Conservation (phyloP, 2,888 invertebrate species). For the Bellardia pandia region DNA sequence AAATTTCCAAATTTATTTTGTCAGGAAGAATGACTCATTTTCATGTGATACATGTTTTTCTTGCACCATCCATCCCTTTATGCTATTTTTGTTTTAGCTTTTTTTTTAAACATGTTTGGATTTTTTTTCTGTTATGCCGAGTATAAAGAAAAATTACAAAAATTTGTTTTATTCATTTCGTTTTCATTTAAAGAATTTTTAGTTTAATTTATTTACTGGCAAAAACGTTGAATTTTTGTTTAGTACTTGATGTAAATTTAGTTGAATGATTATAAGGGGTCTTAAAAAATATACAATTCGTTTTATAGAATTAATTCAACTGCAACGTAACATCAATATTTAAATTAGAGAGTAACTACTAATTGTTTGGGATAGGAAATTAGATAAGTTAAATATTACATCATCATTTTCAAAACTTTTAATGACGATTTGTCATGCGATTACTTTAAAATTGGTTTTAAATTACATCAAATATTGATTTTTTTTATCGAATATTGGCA, state of each 20-base stretch:
- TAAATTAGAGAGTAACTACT: too few species aligned
- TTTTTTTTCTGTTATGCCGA: neutral
- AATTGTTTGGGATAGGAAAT: too few species aligned
- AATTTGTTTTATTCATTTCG: neutral
- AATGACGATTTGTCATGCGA: too few species aligned
- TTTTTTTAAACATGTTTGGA: neutral
- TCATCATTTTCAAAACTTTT: too few species aligned
- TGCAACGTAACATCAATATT: too few species aligned
- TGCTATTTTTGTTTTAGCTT: constrained; percentile 13
- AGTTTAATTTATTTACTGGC: neutral
- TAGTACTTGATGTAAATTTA: neutral
- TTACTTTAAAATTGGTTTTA: too few species aligned
- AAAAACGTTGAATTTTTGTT: neutral
- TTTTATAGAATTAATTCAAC: neutral
- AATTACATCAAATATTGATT: too few species aligned
- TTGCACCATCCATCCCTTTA: constrained; percentile 44
- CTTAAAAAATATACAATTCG: neutral
- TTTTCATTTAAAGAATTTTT: neutral
- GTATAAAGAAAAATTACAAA: neutral
- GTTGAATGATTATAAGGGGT: neutral
- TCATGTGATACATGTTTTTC: constrained; percentile 15
- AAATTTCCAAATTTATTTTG: constrained; percentile 23
- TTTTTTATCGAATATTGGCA: too few species aligned
- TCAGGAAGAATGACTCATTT: constrained; percentile 38
- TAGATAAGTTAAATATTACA: too few species aligned